Evolutionary conservation across 1,140 invertebrate species (phyloP).

Genomic region (Drosophila kikkawai): DNA sequence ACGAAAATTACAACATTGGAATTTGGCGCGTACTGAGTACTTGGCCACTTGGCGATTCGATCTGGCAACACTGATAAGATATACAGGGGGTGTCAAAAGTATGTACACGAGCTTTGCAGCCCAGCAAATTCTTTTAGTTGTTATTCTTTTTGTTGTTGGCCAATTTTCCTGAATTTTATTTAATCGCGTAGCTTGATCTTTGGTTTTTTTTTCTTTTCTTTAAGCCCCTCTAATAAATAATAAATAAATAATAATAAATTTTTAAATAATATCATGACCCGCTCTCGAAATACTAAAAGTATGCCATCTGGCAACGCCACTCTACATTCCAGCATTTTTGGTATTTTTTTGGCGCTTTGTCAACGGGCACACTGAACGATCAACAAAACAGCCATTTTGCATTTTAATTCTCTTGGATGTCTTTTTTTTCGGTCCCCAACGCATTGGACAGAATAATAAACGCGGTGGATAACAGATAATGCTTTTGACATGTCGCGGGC

Average conservation of each 20-base stretch:
- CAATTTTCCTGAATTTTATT: too few relatives aligned
- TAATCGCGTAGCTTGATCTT: too few relatives aligned
- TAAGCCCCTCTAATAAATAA: too few relatives aligned
- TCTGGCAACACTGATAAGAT: slow-evolving; percentile 1
- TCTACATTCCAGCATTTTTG: neutral
- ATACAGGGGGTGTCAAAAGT: too few relatives aligned
- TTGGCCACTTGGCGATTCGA: neutral
- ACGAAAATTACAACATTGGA: slow-evolving; percentile 32
- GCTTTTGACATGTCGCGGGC: slow-evolving; percentile 35
- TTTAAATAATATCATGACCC: too few relatives aligned
- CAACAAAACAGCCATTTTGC: slow-evolving; percentile 26
- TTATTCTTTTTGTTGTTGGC: too few relatives aligned
- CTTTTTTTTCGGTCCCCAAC: neutral
- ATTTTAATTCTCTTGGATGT: slow-evolving; percentile 5
- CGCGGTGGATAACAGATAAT: neutral
- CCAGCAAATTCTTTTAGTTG: too few relatives aligned
- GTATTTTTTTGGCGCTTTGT: slow-evolving; percentile 13
- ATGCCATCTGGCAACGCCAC: too few relatives aligned
- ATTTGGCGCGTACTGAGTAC: slow-evolving; percentile 1
- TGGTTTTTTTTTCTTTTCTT: too few relatives aligned
- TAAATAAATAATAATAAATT: too few relatives aligned
- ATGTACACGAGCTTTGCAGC: too few relatives aligned
- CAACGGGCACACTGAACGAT: slow-evolving; percentile 9
- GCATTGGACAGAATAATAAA: neutral
- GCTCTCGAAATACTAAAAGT: too few relatives aligned